Base-by-base conservation (phyloP, 1,140 invertebrate genomes). In the Drosophila pectinifera region DNA sequence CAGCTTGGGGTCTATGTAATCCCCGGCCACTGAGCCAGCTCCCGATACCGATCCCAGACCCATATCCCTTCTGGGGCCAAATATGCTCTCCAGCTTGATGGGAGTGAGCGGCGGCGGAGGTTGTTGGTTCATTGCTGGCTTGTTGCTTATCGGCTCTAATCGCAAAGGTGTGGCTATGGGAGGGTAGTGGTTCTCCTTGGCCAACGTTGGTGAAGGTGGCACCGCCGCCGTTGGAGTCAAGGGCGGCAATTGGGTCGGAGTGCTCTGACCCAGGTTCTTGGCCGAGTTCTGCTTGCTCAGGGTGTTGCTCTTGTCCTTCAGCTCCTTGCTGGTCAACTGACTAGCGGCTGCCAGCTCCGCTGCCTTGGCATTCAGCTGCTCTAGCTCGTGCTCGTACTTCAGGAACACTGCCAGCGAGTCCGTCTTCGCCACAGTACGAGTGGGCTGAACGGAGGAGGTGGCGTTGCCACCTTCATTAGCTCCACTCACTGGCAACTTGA, bases 221-320 rank as follows among this genome's bases (percentile, higher is more conserved):
- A 49, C 31, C 18, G 49, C 34, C 4, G 31, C n/a, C 14, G 41
- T 26, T 20, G 58, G 67, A 24, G 78, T 78, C 16, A 91, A 20
- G 7, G 79, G 83, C 1, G 80, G 79, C 42, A 86, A n/a, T 57
- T 74, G 72, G 0, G 65, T 36, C 13, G 53, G 57, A 3, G 45
- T 48, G 22, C 53, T 77, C 1, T 68, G 36, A 7, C 46, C 76
- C 31, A 91, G 55, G 61, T 69, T 91, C 73, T 92, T 92, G n/a
- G 83, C 86, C 11, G 88, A 88, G 54, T 92, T 91, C 54, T 91
- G 91, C 46, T 92, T 92, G 49, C 86, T 92, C 5, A 92, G 49
- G 18, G 62, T 92, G 53, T 92, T 92, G 58, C 85, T 92, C 53
- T 92, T 92, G 7, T 92, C 92, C 61, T 92, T 92, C 0, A 90